Percentiles rank a stretch among this genome's conserved stretches.
These are phyloP conservation scores for Calameuta filiformis DNA, from an alignment of 2,888 invertebrate species.

Conservation along the genomic window DNA sequence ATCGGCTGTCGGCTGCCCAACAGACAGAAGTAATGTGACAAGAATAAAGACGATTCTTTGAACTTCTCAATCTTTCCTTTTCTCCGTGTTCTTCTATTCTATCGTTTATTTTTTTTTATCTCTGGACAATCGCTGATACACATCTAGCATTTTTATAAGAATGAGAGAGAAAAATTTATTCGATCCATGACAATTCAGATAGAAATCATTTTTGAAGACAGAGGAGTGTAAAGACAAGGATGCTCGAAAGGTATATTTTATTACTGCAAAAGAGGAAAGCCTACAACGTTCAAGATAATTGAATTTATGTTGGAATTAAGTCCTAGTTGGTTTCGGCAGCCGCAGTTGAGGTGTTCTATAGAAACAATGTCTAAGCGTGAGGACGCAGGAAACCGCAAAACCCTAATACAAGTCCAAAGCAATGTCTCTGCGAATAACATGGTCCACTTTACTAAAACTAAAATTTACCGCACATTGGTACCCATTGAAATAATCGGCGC, in stretches of 20 bases:
- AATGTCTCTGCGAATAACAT: neutral
- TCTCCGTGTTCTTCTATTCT: neutral
- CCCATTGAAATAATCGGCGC: too few relatives aligned
- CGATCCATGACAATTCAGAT: too few relatives aligned
- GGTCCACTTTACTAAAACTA: neutral
- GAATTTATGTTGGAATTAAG: neutral
- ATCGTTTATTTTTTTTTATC: neutral
- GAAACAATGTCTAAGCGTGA: neutral
- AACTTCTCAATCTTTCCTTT: slow-evolving; percentile 1
- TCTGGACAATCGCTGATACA: neutral
- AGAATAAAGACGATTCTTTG: slow-evolving; percentile 9
- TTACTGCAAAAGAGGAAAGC: neutral
- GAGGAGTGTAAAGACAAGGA: neutral
- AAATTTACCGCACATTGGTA: too few relatives aligned
- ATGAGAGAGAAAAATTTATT: too few relatives aligned
- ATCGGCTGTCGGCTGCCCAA: slow-evolving; percentile 9
- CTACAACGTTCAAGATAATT: neutral
- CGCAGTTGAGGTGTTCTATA: neutral
- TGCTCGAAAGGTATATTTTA: neutral
- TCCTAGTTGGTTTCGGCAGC: too few relatives aligned
- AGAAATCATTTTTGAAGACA: too few relatives aligned
- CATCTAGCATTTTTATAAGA: neutral
- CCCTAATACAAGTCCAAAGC: neutral
- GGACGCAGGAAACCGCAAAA: neutral
- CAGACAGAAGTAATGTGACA: slow-evolving; percentile 18